phyloP scores from a whole-genome alignment of 2,888 invertebrate genomes.

The Pharmacophagus antenor region DNA sequence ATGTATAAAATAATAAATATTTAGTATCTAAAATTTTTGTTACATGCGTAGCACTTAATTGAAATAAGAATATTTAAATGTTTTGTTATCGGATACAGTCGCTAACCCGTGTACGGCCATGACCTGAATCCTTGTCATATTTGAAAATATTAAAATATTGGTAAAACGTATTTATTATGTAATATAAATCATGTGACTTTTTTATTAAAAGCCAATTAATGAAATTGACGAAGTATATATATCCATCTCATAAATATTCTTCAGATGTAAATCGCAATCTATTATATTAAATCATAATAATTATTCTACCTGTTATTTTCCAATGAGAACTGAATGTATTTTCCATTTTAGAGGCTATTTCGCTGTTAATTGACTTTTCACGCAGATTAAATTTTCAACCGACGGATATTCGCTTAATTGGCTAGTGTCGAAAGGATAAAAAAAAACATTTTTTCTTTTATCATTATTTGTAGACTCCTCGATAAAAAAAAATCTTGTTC shows the following conservation, averaged over 20 bases:
- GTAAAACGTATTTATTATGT: neutral
- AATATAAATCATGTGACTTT: neutral
- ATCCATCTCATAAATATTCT: neutral
- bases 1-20: no score
- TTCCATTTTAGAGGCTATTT: neutral
- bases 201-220: neutral
- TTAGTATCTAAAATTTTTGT: neutral
- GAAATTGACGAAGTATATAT: no score
- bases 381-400: neutral
- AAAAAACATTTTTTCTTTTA: neutral
- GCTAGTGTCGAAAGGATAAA: neutral
- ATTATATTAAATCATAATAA: neutral
- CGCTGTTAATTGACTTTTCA: conserved; percentile 1
- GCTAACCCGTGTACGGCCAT: no score
- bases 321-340: neutral
- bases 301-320: neutral
- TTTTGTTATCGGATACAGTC: neutral
- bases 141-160: neutral
- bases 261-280: no score
- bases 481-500: neutral
- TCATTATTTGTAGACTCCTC: neutral
- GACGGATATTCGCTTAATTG: neutral
- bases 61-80: neutral
- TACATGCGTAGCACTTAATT: neutral
- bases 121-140: neutral